A percentile compares a stretch with the other conserved stretches of the same genome.
Conservation (phyloP, 2,797 vertebrate genomes). For the Acanthurus tractus region DNA sequence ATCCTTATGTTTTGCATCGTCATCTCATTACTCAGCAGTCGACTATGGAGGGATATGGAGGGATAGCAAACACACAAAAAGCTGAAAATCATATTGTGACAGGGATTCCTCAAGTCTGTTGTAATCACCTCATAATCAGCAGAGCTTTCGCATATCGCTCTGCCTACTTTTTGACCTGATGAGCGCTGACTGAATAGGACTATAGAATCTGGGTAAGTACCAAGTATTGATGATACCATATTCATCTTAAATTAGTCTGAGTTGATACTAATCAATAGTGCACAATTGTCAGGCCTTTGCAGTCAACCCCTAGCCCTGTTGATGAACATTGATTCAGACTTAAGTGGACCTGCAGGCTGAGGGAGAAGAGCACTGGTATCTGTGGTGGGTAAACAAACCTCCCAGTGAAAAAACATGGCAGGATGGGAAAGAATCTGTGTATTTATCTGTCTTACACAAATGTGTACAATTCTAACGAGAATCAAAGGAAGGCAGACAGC, state of each 20-base stretch:
- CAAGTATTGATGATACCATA: constrained; percentile 75
- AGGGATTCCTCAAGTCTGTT: constrained; percentile 68
- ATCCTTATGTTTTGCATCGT: constrained; percentile 39
- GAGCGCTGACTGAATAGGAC: constrained; percentile 56
- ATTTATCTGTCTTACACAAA: constrained; percentile 56
- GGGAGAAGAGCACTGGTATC: constrained; percentile 46
- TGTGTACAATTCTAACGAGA: constrained; percentile 46
- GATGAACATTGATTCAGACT: constrained; percentile 79
- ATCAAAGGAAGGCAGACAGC: constrained; percentile 39
- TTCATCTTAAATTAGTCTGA: constrained; percentile 75
- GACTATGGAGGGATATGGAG: constrained; percentile 42
- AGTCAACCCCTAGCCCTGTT: constrained; percentile 71
- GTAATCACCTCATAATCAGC: constrained; percentile 77
- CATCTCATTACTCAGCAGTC: constrained; percentile 58
- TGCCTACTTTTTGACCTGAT: constrained; percentile 37
- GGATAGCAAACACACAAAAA: constrained; percentile 67
- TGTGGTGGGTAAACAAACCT: constrained; percentile 58
- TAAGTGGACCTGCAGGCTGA: constrained; percentile 60
- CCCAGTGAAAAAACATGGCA: constrained; percentile 55
- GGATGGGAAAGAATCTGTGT: constrained; percentile 26
- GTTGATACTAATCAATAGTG: constrained; percentile 74
- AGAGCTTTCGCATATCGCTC: constrained; percentile 34
- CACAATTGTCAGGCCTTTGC: constrained; percentile 70
- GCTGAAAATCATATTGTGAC: constrained; percentile 38
- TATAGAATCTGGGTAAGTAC: constrained; percentile 57